Evolutionary conservation across 2,888 invertebrate genomes (phyloP), one percentile per base, ranked within the genome.

Genomic region (Rhamphomyia laevipes): DNA sequence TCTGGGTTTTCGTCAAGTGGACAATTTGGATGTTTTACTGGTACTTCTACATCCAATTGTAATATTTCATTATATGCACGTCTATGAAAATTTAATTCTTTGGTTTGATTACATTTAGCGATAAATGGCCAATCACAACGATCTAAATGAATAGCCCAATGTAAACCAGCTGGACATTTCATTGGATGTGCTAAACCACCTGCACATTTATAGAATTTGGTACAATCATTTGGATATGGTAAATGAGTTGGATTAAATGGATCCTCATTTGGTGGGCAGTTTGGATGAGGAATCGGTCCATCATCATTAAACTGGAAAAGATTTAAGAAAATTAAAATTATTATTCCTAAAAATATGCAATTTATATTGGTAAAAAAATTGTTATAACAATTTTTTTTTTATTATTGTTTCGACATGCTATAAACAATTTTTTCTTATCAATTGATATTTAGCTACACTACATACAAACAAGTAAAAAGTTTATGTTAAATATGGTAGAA

Each of bases 121-220:
- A 50, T 49, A 4, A 54, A 27, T 1, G 56, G 56, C 45, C 50
- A 58, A 38, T 68, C 68, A 50, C 67, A 68, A 12, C 63, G 62
- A 53, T 63, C 59, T 4, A 48, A 53, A 4, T 53, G 3, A 4
- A 50, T 46, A 47, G 60, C 66, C 63, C 64, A 68, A 47, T 60
- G 63, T 1, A 59, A 54, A 31, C 61, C 57, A 1, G 46, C 40
- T 1, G 64, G 63, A 41, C 67, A 68, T 16, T 55, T 53, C 37
- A 54, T 45, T 0, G 48, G 18, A 45, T 55, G 56, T 4, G 58
- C 61, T 11, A 47, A 40, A 5, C 67, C 64, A 5, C 55, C 57
- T 0, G 46, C 16, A 18, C 67, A 68, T 35, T 55, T 57, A 43
- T 60, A 66, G 38, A 64, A 67, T 50, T 63, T 64, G 5, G 52